Conservation (phyloP, 2,113 vertebrate species). For the Bos taurus region ARS-UCD2.0 NC_037334.1:109291001-109291500, state of each 20-base stretch:
- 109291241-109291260: background rate
- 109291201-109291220: background rate
- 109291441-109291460: background rate
- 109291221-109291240: background rate
- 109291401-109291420: rapidly evolving
- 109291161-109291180: background rate
- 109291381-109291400: background rate
- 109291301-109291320: background rate
- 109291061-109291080: background rate
- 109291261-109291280: background rate
- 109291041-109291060: background rate
- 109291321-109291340: background rate
- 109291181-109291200: background rate
- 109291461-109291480: background rate
- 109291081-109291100: background rate
- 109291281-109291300: background rate
- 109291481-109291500: background rate
- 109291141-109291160: background rate
- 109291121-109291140: background rate
- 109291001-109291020: background rate
- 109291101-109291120: background rate
- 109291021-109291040: background rate
- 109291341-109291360: background rate
- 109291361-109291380: background rate
- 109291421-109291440: background rate